These are phyloP conservation scores for Characodon lateralis DNA, from an alignment of 2,797 vertebrate genomes.

Conservation along the genomic window DNA sequence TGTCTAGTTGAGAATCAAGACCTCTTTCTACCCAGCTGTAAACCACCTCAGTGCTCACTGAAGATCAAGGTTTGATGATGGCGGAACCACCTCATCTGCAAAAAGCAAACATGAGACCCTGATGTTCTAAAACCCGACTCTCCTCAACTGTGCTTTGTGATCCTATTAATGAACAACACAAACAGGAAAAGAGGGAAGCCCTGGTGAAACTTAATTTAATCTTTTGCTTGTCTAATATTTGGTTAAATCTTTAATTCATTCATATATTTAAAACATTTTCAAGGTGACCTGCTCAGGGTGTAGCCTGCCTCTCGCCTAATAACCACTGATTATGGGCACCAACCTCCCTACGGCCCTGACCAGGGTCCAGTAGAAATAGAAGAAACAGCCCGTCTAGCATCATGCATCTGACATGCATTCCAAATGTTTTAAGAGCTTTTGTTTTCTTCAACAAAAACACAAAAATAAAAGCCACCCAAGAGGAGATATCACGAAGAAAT, in stretches of 20 bases:
- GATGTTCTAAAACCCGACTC: too few species aligned
- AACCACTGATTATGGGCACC: not conserved
- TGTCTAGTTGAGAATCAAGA: too few species aligned
- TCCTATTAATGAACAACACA: too few species aligned
- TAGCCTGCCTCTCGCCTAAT: not conserved
- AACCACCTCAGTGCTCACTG: too few species aligned
- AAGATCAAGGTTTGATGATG: too few species aligned
- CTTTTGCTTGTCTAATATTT: not conserved
- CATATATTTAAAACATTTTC: slow-evolving; percentile 1
- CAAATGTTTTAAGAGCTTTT: not conserved
- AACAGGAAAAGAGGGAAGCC: too few species aligned
- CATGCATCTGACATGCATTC: not conserved
- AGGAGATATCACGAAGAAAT: not conserved
- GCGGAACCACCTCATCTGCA: too few species aligned
- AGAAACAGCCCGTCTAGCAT: not conserved
- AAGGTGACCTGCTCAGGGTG: not conserved
- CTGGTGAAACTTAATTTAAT: too few species aligned
- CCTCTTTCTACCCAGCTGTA: too few species aligned
- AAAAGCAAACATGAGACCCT: too few species aligned
- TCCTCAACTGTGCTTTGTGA: too few species aligned
- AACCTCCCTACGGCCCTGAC: not conserved
- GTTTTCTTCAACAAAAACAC: not conserved
- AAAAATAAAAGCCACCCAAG: not conserved
- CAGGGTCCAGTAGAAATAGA: not conserved
- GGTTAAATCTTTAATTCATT: not conserved